Base-by-base conservation (phyloP, 2,113 vertebrate species). In the Passer domesticus region DNA sequence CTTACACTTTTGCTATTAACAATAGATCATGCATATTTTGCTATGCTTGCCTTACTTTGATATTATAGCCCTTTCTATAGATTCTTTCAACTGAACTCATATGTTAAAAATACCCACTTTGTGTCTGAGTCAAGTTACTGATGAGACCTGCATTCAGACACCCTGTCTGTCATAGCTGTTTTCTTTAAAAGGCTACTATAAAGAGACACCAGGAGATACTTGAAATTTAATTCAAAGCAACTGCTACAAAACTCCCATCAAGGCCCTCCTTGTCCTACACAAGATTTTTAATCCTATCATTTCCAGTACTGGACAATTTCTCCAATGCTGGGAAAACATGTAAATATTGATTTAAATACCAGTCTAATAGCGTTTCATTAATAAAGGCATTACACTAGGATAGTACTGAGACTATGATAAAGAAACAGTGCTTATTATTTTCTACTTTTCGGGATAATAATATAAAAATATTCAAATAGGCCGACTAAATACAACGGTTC, bases 21-120 rank as follows among this genome's bases (percentile, higher is more conserved):
- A 90, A 95, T 13, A 76, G 75, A 90, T 90, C 62, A 91, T 60
- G 76, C 92, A 90, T 94, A 96, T 95, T 96, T 96, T 97, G 91
- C 90, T 95, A 17, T 87, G 92, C 87, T 89, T 95, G 91, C 96
- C 97, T 97, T 95, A 97, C 94, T 95, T 94, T 73, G 96, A 95
- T 96, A 97, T 96, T 96, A 87, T 11, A 96, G 76, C 90, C 87
- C 81, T 94, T 97, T 95, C 96, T 94, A 85, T 47, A 94, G 81
- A 80, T 84, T 86, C 95, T 96, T 97, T 58, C 70, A 90, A 58
- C n/a, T 35, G 49, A 87, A 69, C 25, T 73, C 44, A 0, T 44
- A 46, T 27, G n/a, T 79, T 90, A 95, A 88, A 95, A 94, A 92
- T 66, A 97, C 63, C 78, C 62, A 83, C 87, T 95, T 95, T 75